phyloP scores from a whole-genome alignment of 2,888 invertebrate species.

The Tenodera sinensis region DNA sequence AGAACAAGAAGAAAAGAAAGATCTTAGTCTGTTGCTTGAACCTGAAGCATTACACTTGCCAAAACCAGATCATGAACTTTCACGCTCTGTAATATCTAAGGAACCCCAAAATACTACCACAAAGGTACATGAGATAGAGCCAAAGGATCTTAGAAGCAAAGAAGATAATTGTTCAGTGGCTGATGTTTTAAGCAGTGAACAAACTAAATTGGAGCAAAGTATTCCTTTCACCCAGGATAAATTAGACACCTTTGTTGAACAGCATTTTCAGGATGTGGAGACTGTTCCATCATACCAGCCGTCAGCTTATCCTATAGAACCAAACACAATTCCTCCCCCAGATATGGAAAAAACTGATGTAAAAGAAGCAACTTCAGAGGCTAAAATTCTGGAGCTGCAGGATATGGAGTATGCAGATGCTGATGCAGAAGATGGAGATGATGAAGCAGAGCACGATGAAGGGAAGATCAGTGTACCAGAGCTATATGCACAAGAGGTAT shows the following conservation, averaged over 20 bases:
- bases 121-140: background rate
- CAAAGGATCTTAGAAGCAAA: background rate
- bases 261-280: background rate
- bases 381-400: constrained; percentile 48
- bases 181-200: background rate
- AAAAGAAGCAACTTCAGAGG: constrained; percentile 44
- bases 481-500: background rate
- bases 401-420: constrained; percentile 57
- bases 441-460: constrained; percentile 29
- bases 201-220: background rate
- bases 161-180: background rate
- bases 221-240: background rate
- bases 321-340: background rate
- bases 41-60: background rate
- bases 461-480: constrained; percentile 27
- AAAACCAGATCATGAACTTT: background rate
- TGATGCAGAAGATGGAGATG: constrained; percentile 49
- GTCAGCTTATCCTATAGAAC: background rate
- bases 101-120: background rate
- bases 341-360: constrained; percentile 52
- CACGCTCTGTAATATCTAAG: background rate
- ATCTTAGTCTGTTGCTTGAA: background rate
- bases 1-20: background rate
- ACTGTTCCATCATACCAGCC: background rate
- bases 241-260: background rate